Base-by-base conservation (phyloP, 1,140 invertebrate species). In the Pogonomyrmex californicus region DNA sequence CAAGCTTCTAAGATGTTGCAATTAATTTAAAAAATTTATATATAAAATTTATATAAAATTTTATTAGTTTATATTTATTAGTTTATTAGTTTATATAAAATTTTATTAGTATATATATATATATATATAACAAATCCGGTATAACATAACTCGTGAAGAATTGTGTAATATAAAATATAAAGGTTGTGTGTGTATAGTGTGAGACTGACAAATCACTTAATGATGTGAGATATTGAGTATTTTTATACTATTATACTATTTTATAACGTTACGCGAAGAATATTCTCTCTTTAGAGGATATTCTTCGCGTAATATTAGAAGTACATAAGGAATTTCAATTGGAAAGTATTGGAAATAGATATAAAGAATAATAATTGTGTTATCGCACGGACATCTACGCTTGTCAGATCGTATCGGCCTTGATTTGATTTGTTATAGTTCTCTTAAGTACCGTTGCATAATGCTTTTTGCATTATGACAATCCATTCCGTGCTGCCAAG, bases 391-490 rank as follows among this genome's bases (percentile, higher is more conserved):
- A 23, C 14, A 66, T 47, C 10, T 68, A 10, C 9, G 14, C 30
- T 47, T 47, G 14, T 30, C 12, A 10, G 7, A 4, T 68, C 14
- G 10, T 23, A 68, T 30, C 47, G 4, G 65, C 65, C 10, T 68
- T 44, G 65, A 68, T 44, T 66, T 66, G 9, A 66, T 44, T 68
- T 68, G 7, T 65, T 65, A 65, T 65, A 38, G 17, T 41, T 60
- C 36, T 63, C 36, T 63, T 38, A 63, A 63, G 4, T 41, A n/a
- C 36, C 9, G 7, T 33, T 66, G 36, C 62, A 51, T 14, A 33
- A 68, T 56, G 7, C 6, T 41, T 75, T 75, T 75, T 5, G 23
- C 14, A 58, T 41, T 65, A 30, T 65, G 30, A 62, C 36, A 38
- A 12, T n/a, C 23, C 10, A 54, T 49, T 81, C 44, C 5, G 58